These are phyloP conservation scores for Xenopus borealis DNA, from an alignment of 2,113 vertebrate species.

Conservation along the genomic window DNA sequence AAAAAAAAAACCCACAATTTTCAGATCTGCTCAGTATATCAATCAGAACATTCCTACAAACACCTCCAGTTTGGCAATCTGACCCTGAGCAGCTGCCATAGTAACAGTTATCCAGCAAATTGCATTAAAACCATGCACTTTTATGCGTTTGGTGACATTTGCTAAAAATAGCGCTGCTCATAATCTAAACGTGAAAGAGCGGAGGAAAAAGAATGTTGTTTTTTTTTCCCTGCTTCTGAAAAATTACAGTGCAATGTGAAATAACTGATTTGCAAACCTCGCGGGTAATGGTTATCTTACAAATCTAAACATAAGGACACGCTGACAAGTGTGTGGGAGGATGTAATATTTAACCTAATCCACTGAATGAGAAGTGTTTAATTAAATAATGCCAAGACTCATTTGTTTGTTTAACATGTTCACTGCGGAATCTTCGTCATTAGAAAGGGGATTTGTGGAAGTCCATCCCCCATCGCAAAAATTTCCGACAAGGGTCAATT, in stretches of 20 bases:
- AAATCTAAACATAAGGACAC: slow-evolving; percentile 41
- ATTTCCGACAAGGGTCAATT: no score
- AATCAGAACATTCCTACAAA: slow-evolving; percentile 47
- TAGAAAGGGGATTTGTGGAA: background rate
- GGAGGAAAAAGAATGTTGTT: slow-evolving; percentile 37
- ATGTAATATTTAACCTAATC: slow-evolving; percentile 43
- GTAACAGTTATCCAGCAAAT: slow-evolving; percentile 39
- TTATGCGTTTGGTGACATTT: slow-evolving; percentile 42
- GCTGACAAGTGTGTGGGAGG: slow-evolving; percentile 43
- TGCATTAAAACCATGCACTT: slow-evolving; percentile 37
- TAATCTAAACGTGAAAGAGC: slow-evolving; percentile 37
- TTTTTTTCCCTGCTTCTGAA: background rate
- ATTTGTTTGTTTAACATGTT: slow-evolving; percentile 35
- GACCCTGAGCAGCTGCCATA: slow-evolving; percentile 45
- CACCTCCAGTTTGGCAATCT: slow-evolving; percentile 40
- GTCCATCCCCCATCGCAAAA: no score
- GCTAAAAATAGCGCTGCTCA: slow-evolving; percentile 41
- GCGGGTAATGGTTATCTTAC: slow-evolving; percentile 29
- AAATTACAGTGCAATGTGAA: slow-evolving; percentile 33
- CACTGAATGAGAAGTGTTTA: slow-evolving; percentile 36
- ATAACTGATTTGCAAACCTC: slow-evolving; percentile 30
- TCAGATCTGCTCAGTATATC: slow-evolving; percentile 40
- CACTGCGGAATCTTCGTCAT: slow-evolving; percentile 23
- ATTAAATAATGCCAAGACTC: slow-evolving; percentile 33
- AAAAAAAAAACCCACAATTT: background rate